Evolutionary conservation across 2,797 vertebrate species (phyloP), one percentile per base, ranked within the genome.

Genomic region (Chaenodraco wilsoni): DNA sequence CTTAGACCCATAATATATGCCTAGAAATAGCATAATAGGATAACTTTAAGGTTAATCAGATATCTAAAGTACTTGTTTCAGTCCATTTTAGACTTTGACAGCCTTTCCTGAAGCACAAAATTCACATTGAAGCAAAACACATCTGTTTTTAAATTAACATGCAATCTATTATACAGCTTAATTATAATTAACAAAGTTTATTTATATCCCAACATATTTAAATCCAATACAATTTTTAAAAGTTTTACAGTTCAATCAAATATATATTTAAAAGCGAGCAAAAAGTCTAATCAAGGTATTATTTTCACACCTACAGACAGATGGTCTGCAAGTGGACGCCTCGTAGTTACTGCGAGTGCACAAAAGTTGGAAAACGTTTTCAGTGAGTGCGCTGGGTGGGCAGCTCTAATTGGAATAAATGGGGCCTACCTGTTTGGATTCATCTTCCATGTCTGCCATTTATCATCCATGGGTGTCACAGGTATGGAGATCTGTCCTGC

Each of bases 341-440:
- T 65, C 49, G 14, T 0, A 64, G 48, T 13, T 45, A 13, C 31
- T 55, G 19, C 7, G 16, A 45, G 44, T 51, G n/a, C 37, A 14
- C 44, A 51, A 33, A 62, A 27, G 16, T 27, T 65, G 50, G 45
- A 14, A 68, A 54, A 45, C 14, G 11, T 71, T 51, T 27, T 40
- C 11, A 37, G 33, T 27, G 12, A 33, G 37, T 27, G 48, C n/a
- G 56, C 33, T 51, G 44, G 65, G 4, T 69, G 60, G 59, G 67
- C 56, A 63, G 71, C 64, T 58, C 27, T 79, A 69, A 63, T 65
- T 71, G 67, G 46, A 71, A 77, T 79, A 72, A 77, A 82, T 76
- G 31, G 23, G 19, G 13, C 40, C 37, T 41, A 46, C 49, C 21
- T 51, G 15, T 67, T 73, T 48, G 57, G 52, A 60, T 76, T 71